Percentiles rank a stretch among this genome's conserved stretches.
These are phyloP conservation scores for Ericerus pela DNA, from an alignment of 1,140 invertebrate species.

Conservation along the genomic window DNA sequence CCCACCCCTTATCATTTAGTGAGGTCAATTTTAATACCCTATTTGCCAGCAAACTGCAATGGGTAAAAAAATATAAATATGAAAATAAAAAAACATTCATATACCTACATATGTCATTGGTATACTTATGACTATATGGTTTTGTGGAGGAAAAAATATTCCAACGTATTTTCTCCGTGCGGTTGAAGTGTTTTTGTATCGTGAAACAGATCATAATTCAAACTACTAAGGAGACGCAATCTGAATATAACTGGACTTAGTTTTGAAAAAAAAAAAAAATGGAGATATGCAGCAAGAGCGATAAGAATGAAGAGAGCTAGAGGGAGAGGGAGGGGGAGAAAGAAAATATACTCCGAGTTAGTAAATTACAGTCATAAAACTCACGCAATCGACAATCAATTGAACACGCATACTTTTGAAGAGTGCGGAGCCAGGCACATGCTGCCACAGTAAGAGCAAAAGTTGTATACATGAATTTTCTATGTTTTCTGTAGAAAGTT, in stretches of 20 bases:
- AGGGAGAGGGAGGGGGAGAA: background rate
- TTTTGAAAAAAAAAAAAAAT: too few relatives aligned
- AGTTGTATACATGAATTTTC: conserved; percentile 6
- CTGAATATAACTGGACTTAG: conserved; percentile 4
- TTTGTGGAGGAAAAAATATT: too few relatives aligned
- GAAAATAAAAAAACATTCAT: too few relatives aligned
- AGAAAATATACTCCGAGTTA: conserved; percentile 5
- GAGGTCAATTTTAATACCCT: too few relatives aligned
- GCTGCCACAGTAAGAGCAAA: background rate
- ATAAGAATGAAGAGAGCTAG: too few relatives aligned
- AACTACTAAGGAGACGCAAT: conserved; percentile 5
- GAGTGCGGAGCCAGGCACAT: background rate
- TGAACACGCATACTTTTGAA: conserved; percentile 5
- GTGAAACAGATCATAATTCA: conserved; percentile 4
- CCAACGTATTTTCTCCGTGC: too few relatives aligned
- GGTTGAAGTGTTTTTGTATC: conserved; percentile 8
- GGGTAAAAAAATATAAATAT: too few relatives aligned
- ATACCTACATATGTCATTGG: too few relatives aligned
- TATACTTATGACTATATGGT: too few relatives aligned
- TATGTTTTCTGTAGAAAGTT: conserved; percentile 10
- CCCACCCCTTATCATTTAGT: too few relatives aligned
- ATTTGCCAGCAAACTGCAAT: too few relatives aligned
- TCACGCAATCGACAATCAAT: conserved; percentile 9
- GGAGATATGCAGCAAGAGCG: too few relatives aligned
- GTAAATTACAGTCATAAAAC: conserved; percentile 8